phyloP scores from a whole-genome alignment of 1,140 invertebrate species.

The Lepidotrigona ventralis region DNA sequence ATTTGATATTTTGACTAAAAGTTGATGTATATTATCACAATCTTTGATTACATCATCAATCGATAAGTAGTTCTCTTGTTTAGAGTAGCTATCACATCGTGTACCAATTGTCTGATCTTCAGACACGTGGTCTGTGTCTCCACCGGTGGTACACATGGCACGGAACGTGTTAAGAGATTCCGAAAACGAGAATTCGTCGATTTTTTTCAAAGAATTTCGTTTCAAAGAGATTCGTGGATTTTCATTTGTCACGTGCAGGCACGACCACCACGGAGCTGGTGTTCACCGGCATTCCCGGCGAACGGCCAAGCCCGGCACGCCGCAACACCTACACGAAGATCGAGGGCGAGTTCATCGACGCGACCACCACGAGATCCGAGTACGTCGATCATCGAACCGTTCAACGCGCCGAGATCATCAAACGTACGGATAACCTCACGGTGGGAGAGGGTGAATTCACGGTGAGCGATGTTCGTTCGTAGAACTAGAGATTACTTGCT shows the following conservation, averaged over 20 bases:
- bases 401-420: constrained; percentile 83
- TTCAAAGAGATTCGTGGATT: too few species aligned
- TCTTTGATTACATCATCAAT: too few species aligned
- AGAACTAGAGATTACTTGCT: background rate
- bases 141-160: too few species aligned
- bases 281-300: constrained; percentile 84
- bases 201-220: too few species aligned
- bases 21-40: too few species aligned
- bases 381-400: constrained; percentile 83
- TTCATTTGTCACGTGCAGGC: constrained; percentile 44
- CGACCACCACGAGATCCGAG: constrained; percentile 79
- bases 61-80: too few species aligned
- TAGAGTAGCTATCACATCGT: too few species aligned
- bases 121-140: too few species aligned
- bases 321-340: constrained; percentile 89
- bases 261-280: constrained; percentile 82
- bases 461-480: constrained; percentile 66
- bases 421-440: constrained; percentile 84
- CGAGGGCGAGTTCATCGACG: constrained; percentile 83
- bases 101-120: too few species aligned
- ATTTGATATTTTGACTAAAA: too few species aligned
- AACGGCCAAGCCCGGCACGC: constrained; percentile 85
- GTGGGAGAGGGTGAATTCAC: constrained; percentile 82
- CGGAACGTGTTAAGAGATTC: too few species aligned
- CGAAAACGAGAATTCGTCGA: too few species aligned